Percentiles rank a stretch among this genome's conserved stretches.
Conservation (phyloP, 2,888 invertebrate genomes). For the Fragum fragum region DNA sequence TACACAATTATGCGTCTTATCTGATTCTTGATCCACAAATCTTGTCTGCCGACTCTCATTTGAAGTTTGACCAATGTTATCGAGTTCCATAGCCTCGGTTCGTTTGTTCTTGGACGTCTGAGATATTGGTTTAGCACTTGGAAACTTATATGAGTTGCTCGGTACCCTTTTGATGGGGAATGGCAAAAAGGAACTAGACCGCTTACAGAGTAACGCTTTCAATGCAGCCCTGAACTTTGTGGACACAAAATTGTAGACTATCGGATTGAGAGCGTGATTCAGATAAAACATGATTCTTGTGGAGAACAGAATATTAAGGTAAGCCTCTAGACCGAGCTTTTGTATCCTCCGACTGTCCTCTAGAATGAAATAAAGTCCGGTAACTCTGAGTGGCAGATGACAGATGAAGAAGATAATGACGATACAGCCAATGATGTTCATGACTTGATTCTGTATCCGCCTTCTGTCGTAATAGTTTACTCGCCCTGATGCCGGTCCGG, state of each 20-base stretch:
- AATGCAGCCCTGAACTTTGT: conserved; percentile 49
- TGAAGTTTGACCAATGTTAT: not conserved
- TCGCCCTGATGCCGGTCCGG: not conserved
- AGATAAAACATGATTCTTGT: conserved; percentile 81
- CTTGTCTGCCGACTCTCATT: not conserved
- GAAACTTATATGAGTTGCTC: not conserved
- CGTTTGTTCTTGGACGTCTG: conserved; percentile 1
- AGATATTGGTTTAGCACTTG: not conserved
- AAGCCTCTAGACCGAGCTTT: conserved; percentile 66
- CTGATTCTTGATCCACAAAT: not conserved
- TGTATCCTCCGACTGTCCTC: conserved; percentile 50
- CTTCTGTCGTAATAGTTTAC: conserved; percentile 27
- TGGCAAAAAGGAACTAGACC: not conserved
- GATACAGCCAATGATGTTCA: conserved; percentile 68
- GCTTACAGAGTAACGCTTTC: not conserved
- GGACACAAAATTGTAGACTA: conserved; percentile 74
- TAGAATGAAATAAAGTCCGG: conserved; percentile 71
- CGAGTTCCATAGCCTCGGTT: conserved; percentile 4
- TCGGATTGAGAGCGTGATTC: conserved; percentile 75
- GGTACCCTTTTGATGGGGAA: not conserved
- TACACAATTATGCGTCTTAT: not conserved
- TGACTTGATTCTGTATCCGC: conserved; percentile 57
- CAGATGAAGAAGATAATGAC: conserved; percentile 72
- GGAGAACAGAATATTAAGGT: conserved; percentile 67
- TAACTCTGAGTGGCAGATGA: conserved; percentile 69